A percentile compares a stretch with the other conserved stretches of the same genome.
phyloP scores from a whole-genome alignment of 2,888 invertebrate genomes.

The Cephus sareptanus region DNA sequence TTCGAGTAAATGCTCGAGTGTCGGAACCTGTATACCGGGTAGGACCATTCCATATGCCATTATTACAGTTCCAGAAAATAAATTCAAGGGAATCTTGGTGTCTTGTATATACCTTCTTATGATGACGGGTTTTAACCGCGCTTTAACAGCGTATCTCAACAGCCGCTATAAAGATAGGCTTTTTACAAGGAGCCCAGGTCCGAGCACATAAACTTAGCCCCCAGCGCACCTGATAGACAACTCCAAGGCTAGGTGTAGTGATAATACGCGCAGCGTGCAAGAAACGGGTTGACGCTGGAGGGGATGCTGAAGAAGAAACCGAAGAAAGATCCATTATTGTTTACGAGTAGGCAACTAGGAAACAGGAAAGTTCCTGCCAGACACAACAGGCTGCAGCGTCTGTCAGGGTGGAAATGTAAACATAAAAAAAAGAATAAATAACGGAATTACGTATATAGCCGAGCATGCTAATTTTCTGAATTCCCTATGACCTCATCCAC shows the following conservation, averaged over 20 bases:
- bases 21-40: not conserved
- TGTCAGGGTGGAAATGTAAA: not conserved
- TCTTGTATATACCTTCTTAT: constrained; percentile 5
- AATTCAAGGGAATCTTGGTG: not conserved
- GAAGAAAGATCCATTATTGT: constrained; percentile 4
- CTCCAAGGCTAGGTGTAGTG: constrained; percentile 19
- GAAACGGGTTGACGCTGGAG: not conserved
- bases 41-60: not conserved
- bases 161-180: constrained; percentile 44
- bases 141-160: constrained; percentile 47
- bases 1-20: not conserved
- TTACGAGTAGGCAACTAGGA: not conserved
- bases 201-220: constrained; percentile 37
- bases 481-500: not conserved
- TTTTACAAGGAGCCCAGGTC: constrained; percentile 18
- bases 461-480: not conserved
- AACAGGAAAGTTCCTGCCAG: not conserved
- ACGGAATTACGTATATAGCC: not conserved
- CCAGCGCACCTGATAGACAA: constrained; percentile 44
- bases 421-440: too few species aligned
- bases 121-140: constrained; percentile 41
- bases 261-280: constrained; percentile 11
- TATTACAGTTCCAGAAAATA: not conserved
- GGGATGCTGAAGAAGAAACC: not conserved
- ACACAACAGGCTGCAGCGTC: not conserved